A percentile compares a stretch with the other conserved stretches of the same genome.
These are phyloP conservation scores for Aphyosemion australe DNA, from an alignment of 2,113 vertebrate genomes.

Conservation along the genomic window DNA sequence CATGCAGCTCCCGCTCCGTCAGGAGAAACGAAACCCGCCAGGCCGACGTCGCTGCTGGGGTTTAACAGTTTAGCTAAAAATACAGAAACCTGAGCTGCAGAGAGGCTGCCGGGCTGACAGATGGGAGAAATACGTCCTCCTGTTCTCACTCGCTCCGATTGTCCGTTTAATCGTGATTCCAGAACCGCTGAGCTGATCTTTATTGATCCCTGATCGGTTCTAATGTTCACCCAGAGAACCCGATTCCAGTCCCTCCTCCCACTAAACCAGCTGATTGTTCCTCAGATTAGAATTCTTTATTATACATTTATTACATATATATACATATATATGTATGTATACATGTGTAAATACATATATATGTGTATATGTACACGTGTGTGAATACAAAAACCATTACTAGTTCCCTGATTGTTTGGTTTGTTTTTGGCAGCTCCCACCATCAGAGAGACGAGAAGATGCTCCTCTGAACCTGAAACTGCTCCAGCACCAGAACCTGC, in stretches of 20 bases:
- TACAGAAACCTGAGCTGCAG: constrained; percentile 6
- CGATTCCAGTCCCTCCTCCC: neutral
- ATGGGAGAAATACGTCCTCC: neutral
- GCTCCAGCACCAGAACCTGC: constrained; percentile 15
- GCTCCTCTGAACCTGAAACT: neutral
- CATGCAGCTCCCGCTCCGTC: neutral
- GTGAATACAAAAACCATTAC: too few species aligned
- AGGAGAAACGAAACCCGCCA: neutral
- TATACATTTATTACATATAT: too few species aligned
- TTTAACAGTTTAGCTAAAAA: constrained; percentile 8
- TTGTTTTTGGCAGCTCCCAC: neutral
- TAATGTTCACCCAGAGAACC: neutral
- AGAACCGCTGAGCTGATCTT: neutral
- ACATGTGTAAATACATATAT: too few species aligned
- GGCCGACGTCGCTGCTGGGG: neutral
- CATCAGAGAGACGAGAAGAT: neutral
- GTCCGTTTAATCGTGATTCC: neutral
- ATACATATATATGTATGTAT: too few species aligned
- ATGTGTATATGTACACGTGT: too few species aligned
- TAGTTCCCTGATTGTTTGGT: too few species aligned
- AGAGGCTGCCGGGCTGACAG: neutral
- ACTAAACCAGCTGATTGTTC: too few species aligned
- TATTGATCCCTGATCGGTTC: neutral
- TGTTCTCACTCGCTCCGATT: neutral
- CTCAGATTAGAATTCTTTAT: too few species aligned